These are phyloP conservation scores for Sylvilagus bachmani DNA, from an alignment of 2,113 vertebrate species.

Conservation along the genomic window DNA sequence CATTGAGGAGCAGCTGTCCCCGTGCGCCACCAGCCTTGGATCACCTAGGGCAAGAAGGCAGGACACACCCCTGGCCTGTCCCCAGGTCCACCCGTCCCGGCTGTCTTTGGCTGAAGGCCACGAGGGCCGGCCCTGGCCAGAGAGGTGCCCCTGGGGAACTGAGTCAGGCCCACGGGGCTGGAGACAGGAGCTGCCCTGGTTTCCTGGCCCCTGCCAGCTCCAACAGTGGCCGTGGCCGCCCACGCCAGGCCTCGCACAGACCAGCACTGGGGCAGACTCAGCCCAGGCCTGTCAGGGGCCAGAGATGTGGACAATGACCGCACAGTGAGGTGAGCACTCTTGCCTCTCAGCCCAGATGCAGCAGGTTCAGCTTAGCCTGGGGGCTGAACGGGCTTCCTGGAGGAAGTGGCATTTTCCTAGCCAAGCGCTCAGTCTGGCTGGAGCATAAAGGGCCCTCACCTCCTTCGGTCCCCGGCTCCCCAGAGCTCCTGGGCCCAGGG, in stretches of 20 bases:
- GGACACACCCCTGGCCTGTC: not conserved
- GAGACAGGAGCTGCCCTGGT: not conserved
- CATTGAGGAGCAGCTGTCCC: not conserved
- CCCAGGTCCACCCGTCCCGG: not conserved
- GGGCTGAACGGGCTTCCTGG: constrained; percentile 24
- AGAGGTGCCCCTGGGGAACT: not conserved
- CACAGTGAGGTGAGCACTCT: too few relatives aligned
- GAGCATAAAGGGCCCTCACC: not conserved
- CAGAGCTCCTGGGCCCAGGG: not conserved
- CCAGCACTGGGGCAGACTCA: not conserved
- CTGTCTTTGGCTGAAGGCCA: not conserved
- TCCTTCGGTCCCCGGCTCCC: not conserved
- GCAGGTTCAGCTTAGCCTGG: not conserved
- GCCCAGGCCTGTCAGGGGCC: not conserved
- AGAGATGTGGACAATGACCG: too few relatives aligned
- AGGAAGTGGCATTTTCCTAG: not conserved
- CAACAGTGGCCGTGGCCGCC: not conserved
- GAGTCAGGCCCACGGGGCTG: not conserved
- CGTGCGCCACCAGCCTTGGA: fast-evolving
- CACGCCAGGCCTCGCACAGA: not conserved
- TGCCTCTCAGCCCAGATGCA: not conserved
- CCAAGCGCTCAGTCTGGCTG: not conserved
- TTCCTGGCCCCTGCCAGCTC: not conserved
- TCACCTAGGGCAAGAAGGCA: fast-evolving
- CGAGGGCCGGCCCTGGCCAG: not conserved